Percentiles rank a stretch among this genome's conserved stretches.
Evolutionary conservation across 2,797 vertebrate genomes (phyloP).

Genomic region (Lepilemur septentrionalis): DNA sequence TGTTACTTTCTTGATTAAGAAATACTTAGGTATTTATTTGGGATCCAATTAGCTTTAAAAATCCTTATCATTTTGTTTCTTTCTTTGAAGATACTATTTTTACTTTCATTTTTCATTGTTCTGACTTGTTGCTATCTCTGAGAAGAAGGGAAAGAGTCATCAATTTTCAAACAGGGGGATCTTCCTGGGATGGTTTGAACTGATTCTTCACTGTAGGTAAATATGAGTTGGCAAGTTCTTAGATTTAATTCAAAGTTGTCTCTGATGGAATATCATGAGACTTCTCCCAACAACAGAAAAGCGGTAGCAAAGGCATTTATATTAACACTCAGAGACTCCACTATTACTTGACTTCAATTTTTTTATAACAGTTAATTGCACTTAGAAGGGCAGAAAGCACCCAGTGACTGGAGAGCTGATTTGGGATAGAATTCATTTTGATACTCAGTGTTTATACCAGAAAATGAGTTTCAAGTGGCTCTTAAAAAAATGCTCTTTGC

Average conservation of each 20-base stretch:
- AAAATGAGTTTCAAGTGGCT: background rate
- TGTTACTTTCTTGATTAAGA: background rate
- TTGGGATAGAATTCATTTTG: background rate
- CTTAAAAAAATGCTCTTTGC: background rate
- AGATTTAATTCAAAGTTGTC: background rate
- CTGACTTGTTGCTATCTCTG: accelerated
- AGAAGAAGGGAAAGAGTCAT: background rate
- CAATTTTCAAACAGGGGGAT: background rate
- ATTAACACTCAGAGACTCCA: background rate
- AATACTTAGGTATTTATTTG: background rate
- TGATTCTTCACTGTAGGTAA: background rate
- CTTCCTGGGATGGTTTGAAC: background rate
- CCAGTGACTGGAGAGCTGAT: background rate
- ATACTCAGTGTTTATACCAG: background rate
- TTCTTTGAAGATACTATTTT: background rate
- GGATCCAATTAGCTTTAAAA: background rate
- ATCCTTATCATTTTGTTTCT: background rate
- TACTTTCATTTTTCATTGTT: background rate
- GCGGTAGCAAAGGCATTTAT: background rate
- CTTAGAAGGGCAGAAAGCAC: background rate
- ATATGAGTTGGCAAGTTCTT: background rate
- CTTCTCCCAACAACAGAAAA: background rate
- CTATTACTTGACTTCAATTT: background rate
- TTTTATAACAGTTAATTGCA: background rate
- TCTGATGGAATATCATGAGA: background rate